Percentiles rank a stretch among this genome's conserved stretches.
Evolutionary conservation across 2,888 invertebrate species (phyloP).

Genomic region (Netelia inedita): DNA sequence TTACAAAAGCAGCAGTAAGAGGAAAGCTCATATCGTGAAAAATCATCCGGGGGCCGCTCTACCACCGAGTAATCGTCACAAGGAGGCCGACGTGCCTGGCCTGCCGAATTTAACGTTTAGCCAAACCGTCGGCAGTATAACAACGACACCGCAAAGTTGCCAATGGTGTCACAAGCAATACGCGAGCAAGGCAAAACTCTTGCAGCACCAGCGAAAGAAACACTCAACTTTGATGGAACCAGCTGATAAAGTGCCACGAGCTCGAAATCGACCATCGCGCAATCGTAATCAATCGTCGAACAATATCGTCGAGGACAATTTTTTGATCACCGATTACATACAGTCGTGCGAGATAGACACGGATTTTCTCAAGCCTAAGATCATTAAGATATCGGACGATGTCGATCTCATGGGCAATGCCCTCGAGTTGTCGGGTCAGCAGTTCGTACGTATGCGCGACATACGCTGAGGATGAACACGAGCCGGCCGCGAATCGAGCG

Average conservation of each 20-base stretch:
- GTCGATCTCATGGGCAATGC: constrained; percentile 77
- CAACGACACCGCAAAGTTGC: constrained; percentile 90
- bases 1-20: constrained; percentile 94
- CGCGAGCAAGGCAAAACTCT: constrained; percentile 91
- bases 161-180: constrained; percentile 95
- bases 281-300: constrained; percentile 80
- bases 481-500: constrained; percentile 65
- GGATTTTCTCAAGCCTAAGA: constrained; percentile 79
- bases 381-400: constrained; percentile 78
- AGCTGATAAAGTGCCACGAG: constrained; percentile 82
- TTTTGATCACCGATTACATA: constrained; percentile 78
- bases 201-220: constrained; percentile 89
- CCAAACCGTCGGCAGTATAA: constrained; percentile 90
- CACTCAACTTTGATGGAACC: constrained; percentile 86
- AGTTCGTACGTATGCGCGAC: constrained; percentile 83
- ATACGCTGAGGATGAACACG: constrained; percentile 80
- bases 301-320: constrained; percentile 73
- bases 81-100: constrained; percentile 84
- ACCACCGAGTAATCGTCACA: constrained; percentile 86
- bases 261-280: constrained; percentile 81
- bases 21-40: constrained; percentile 92
- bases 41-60: constrained; percentile 93
- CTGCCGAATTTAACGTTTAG: constrained; percentile 88
- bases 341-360: constrained; percentile 74
- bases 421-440: constrained; percentile 78